Conservation (phyloP, 2,888 invertebrate genomes). For the Mesopsocus fuscifrons region DNA sequence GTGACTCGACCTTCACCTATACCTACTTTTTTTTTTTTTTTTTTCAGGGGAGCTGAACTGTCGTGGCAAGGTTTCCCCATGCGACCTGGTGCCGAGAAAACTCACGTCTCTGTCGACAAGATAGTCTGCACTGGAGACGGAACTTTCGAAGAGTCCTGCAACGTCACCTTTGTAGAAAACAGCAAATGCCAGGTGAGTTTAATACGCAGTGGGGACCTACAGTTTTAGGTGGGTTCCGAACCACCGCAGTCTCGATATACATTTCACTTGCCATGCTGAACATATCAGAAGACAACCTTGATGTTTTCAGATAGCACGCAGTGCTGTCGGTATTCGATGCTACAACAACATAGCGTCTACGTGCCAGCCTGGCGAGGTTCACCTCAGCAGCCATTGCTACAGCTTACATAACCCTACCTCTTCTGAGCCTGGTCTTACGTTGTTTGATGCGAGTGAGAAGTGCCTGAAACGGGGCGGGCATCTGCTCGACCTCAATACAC, state of each 20-base stretch:
- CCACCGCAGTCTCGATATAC: too few relatives aligned
- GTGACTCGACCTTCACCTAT: too few relatives aligned
- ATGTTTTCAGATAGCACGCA: slow-evolving; percentile 15
- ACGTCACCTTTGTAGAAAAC: slow-evolving; percentile 13
- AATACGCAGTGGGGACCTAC: too few relatives aligned
- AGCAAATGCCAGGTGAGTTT: slow-evolving; percentile 4
- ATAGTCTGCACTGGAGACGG: slow-evolving; percentile 26
- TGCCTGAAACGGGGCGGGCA: slow-evolving; percentile 26
- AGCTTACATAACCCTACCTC: slow-evolving; percentile 23
- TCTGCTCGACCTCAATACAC: slow-evolving; percentile 28
- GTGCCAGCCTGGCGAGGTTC: slow-evolving; percentile 29
- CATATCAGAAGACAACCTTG: too few relatives aligned
- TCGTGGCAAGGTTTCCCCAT: slow-evolving; percentile 27
- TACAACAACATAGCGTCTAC: slow-evolving; percentile 23
- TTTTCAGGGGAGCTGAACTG: slow-evolving; percentile 28
- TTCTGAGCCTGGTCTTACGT: slow-evolving; percentile 22
- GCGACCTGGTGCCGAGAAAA: slow-evolving; percentile 18
- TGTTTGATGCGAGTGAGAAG: slow-evolving; percentile 26
- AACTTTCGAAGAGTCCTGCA: slow-evolving; percentile 22
- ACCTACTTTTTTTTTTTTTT: too few relatives aligned
- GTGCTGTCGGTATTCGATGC: slow-evolving; percentile 27
- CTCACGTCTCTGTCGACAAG: slow-evolving; percentile 24
- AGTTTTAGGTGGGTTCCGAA: too few relatives aligned
- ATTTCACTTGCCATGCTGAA: too few relatives aligned
- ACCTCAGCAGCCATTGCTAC: slow-evolving; percentile 32